phyloP scores from a whole-genome alignment of 2,797 vertebrate genomes.

The Molothrus ater region DNA sequence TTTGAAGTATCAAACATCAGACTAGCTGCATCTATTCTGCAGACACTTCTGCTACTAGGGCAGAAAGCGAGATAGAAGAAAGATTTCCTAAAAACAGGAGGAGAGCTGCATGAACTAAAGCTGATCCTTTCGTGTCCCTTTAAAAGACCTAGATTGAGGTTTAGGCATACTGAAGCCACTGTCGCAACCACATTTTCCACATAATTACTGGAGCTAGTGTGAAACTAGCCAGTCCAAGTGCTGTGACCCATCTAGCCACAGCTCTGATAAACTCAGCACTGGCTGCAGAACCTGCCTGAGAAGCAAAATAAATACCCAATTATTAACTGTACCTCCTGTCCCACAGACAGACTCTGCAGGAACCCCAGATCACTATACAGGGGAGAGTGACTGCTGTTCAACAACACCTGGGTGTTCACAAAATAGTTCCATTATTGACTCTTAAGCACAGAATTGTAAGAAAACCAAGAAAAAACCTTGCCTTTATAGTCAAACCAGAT shows the following conservation, averaged over 20 bases:
- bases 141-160: neutral
- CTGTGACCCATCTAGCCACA: neutral
- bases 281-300: neutral
- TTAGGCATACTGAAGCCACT: neutral
- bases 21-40: neutral
- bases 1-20: neutral
- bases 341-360: neutral
- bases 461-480: neutral
- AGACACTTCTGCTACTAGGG: neutral
- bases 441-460: neutral
- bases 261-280: neutral
- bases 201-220: neutral
- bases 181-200: neutral
- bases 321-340: neutral
- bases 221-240: neutral
- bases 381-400: neutral
- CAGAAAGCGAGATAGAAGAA: neutral
- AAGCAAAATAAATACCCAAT: neutral
- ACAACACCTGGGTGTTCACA: neutral
- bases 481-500: neutral
- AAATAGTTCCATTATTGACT: neutral
- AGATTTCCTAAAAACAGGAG: neutral
- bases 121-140: neutral
- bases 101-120: neutral
- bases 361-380: neutral